Evolutionary conservation across 2,113 vertebrate genomes (phyloP), one percentile per base, ranked within the genome.

Genomic region (Hippoglossus stenolepis): DNA sequence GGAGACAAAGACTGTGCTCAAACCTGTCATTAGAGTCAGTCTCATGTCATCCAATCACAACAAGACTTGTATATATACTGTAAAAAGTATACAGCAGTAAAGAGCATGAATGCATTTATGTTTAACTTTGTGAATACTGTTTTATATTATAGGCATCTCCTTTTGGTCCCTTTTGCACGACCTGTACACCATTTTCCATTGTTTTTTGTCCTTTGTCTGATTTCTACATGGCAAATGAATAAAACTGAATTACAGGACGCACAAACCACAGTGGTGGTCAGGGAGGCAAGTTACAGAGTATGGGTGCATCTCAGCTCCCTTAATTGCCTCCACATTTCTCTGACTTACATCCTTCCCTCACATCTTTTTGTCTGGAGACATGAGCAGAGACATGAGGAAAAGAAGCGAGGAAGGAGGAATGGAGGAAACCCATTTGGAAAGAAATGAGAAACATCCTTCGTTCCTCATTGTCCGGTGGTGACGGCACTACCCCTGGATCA

Each of bases 201-300:
- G 47, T 18, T 38, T 49, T 15, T 24, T 11, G 53, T 59, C 56
- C 20, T 21, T 65, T 51, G 45, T 45, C 23, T 70, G 35, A 67
- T 62, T 67, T 72, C 26, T 40, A 61, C 61, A 18, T 58, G 15
- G 43, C 15, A 73, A 61, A 65, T 59, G 31, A 24, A 63, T 20
- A 31, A 45, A 26, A 64, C 12, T 8, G 17, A 57, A 62, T 51
- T 49, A 12, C 20, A 53, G 59, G 45, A 21, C 47, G 43, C 24
- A 17, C 31, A 65, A 69, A 63, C 40, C 40, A 63, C 63, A 63
- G 18, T 23, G 14, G 57, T 58, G 57, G 57, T 63, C 58, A 8
- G 58, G 56, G 11, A 71, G 56, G 35, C 12, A 18, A 70, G 38
- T 40, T 24, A 23, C 14, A 73, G 69, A 63, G 17, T 5, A n/a